These are phyloP conservation scores for Macrophya annulata DNA, from an alignment of 2,888 invertebrate genomes.

Conservation along the genomic window DNA sequence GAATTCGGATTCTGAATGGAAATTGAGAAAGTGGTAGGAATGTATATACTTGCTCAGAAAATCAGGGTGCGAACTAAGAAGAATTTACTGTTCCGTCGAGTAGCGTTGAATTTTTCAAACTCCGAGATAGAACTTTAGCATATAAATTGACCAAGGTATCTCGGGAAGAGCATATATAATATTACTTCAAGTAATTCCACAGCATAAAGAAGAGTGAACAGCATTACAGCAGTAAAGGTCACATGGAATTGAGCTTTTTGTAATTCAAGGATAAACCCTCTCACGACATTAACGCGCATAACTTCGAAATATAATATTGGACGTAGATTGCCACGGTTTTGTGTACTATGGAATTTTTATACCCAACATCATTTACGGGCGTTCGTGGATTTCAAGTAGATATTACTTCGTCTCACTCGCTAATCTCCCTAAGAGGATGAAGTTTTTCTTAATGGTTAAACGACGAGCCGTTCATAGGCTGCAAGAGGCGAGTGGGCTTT, in stretches of 20 bases:
- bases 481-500: not conserved
- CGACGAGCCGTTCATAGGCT: not conserved
- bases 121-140: not conserved
- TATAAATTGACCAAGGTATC: conserved; percentile 16
- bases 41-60: not conserved
- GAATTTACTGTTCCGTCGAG: not conserved
- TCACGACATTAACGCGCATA: not conserved
- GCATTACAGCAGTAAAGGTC: no score
- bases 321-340: not conserved
- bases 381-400: not conserved
- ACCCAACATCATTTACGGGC: not conserved
- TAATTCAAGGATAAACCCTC: not conserved
- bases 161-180: not conserved
- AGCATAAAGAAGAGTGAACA: not conserved
- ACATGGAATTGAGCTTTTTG: not conserved
- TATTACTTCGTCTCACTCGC: not conserved
- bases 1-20: not conserved
- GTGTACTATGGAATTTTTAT: not conserved
- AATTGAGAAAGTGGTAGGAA: not conserved
- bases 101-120: conserved; percentile 17
- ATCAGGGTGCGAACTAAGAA: not conserved
- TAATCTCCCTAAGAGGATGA: not conserved
- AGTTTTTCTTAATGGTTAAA: not conserved
- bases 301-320: not conserved
- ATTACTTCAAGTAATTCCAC: not conserved